Evolutionary conservation across 2,797 vertebrate species (phyloP).

Genomic region (Cygnus olor): DNA sequence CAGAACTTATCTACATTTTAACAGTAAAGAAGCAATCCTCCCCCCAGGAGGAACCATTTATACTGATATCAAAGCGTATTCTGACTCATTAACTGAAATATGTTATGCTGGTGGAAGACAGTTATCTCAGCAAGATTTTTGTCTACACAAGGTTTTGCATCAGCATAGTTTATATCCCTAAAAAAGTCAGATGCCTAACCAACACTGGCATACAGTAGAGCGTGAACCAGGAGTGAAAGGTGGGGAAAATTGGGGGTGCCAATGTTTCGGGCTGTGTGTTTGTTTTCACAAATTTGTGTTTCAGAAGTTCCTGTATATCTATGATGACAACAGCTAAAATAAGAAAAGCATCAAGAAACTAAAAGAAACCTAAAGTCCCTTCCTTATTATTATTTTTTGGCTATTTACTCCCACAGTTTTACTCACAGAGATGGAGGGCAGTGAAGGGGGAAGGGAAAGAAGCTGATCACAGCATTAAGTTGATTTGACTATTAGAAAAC

Average conservation of each 20-base stretch:
- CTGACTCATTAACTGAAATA: constrained; percentile 70
- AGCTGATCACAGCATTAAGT: constrained; percentile 9
- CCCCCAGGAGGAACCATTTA: constrained; percentile 27
- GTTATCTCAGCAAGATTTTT: constrained; percentile 59
- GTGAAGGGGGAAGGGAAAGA: background rate
- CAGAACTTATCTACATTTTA: constrained; percentile 35
- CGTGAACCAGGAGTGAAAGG: background rate
- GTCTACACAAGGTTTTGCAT: background rate
- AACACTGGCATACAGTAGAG: rapidly evolving
- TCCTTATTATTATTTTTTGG: background rate
- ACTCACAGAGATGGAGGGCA: background rate
- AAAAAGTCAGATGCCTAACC: background rate
- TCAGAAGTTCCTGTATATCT: background rate
- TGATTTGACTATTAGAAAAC: constrained; percentile 56
- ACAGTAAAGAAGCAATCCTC: constrained; percentile 41
- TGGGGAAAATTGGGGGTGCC: background rate
- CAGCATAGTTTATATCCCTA: background rate
- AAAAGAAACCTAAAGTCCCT: constrained; percentile 6
- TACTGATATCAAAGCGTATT: constrained; percentile 54
- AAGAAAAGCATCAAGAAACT: background rate
- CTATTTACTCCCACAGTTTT: constrained; percentile 12
- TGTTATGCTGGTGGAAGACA: constrained; percentile 29
- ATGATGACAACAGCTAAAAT: background rate
- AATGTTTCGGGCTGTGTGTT: background rate
- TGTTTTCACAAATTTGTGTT: background rate